A percentile compares a stretch with the other conserved stretches of the same genome.
phyloP scores from a whole-genome alignment of 2,113 vertebrate genomes.

The Chunga burmeisteri region DNA sequence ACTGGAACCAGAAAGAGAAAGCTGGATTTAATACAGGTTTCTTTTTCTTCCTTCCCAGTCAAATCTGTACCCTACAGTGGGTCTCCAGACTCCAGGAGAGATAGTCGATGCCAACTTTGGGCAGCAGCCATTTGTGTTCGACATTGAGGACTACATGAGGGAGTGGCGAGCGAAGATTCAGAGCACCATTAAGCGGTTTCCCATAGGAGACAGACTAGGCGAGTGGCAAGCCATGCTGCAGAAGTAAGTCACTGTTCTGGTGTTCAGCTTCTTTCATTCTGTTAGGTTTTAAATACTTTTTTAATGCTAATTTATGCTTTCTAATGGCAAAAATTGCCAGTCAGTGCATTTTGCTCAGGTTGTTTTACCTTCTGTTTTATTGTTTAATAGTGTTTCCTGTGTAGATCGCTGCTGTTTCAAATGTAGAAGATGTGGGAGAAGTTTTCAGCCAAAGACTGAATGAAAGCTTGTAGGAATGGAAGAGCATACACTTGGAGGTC shows the following conservation, averaged over 20 bases:
- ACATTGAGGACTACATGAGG: constrained; percentile 99
- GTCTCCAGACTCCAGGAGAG: constrained; percentile 96
- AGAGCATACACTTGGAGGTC: neutral
- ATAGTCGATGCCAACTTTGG: constrained; percentile 99
- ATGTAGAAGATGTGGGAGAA: neutral
- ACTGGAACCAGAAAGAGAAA: neutral
- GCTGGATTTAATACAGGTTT: constrained; percentile 32
- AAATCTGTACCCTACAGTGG: constrained; percentile 97
- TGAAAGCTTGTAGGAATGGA: neutral
- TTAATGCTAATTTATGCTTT: neutral
- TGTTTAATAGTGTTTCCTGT: neutral
- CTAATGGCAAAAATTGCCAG: neutral
- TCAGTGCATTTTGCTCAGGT: neutral
- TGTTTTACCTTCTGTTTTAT: neutral
- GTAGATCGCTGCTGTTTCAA: neutral
- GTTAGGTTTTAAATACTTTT: neutral
- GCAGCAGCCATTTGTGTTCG: constrained; percentile 97
- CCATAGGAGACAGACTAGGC: constrained; percentile 92
- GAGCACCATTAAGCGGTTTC: constrained; percentile 92
- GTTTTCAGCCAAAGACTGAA: neutral
- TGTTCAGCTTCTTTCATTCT: neutral
- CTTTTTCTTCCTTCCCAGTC: constrained; percentile 80
- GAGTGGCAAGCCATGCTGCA: constrained; percentile 98
- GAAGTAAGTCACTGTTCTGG: constrained; percentile 81
- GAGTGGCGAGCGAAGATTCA: constrained; percentile 97